Conservation (phyloP, 2,113 vertebrate genomes). For the Mungos mungo region DNA sequence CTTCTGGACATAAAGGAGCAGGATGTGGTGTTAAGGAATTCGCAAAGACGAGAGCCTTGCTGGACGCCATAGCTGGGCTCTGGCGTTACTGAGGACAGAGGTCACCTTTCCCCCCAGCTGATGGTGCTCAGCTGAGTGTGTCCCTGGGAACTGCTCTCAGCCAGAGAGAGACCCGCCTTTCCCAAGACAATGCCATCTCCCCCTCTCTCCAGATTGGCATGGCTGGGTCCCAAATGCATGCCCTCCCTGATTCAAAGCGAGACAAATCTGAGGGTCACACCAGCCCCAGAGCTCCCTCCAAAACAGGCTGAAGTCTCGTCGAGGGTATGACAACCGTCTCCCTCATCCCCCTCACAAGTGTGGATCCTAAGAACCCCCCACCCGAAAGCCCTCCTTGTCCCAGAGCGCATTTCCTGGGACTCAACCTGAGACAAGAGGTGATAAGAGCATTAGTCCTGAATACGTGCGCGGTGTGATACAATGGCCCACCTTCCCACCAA, state of each 20-base stretch:
- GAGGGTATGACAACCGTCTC: neutral
- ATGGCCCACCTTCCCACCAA: no score
- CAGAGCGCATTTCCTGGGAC: neutral
- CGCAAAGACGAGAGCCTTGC: no score
- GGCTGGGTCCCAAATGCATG: neutral
- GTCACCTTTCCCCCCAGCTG: neutral
- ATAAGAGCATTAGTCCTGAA: neutral
- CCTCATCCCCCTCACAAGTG: neutral
- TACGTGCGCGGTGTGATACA: accelerated
- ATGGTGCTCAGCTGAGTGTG: accelerated
- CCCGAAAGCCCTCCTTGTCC: no score
- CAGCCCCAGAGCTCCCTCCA: neutral
- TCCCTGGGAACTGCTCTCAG: neutral
- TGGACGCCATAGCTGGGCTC: accelerated
- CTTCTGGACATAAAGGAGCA: no score
- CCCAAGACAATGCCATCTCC: neutral
- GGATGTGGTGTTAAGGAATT: neutral
- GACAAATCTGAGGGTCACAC: neutral
- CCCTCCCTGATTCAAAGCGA: neutral
- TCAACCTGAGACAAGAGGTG: neutral
- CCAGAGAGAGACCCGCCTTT: neutral
- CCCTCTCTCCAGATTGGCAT: neutral
- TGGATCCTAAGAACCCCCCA: neutral
- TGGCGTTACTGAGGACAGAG: neutral
- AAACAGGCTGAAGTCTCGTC: no score